Conservation (phyloP, 2,113 vertebrate genomes). For the Eptesicus fuscus region DNA sequence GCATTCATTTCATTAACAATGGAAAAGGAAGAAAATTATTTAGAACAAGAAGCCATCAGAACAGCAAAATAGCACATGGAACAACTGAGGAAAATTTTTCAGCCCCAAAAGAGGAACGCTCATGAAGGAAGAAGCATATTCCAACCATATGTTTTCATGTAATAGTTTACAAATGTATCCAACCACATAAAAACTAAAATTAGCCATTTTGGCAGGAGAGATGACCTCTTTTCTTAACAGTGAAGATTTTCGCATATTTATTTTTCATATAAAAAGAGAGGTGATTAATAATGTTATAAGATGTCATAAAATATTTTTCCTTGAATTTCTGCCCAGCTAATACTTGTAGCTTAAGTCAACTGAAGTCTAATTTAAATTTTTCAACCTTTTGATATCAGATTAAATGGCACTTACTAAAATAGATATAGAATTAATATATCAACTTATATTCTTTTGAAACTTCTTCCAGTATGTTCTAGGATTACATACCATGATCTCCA, state of each 20-base stretch:
- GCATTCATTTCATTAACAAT: constrained; percentile 62
- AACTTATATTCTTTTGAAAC: not conserved
- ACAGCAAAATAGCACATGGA: constrained; percentile 63
- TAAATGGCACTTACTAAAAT: not conserved
- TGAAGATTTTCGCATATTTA: constrained; percentile 61
- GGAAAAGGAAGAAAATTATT: constrained; percentile 60
- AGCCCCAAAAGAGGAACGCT: constrained; percentile 66
- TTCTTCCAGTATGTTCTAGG: not conserved
- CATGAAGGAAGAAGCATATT: constrained; percentile 73
- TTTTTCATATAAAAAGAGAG: constrained; percentile 70
- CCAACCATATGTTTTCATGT: constrained; percentile 78
- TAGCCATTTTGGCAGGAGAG: constrained; percentile 74
- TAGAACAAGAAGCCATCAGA: constrained; percentile 66
- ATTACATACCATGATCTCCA: not conserved
- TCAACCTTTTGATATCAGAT: not conserved
- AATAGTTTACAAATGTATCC: constrained; percentile 79
- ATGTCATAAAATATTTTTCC: constrained; percentile 39
- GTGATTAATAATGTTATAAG: constrained; percentile 57
- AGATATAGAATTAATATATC: not conserved
- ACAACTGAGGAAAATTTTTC: constrained; percentile 57
- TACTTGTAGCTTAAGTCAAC: constrained; percentile 22
- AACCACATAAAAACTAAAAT: constrained; percentile 79
- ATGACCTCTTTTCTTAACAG: constrained; percentile 73
- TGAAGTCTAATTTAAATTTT: constrained; percentile 45
- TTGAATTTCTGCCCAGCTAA: constrained; percentile 33